These are phyloP conservation scores for Pipistrellus pygmaeus DNA, from an alignment of 2,797 vertebrate species.

Conservation along the genomic window DNA sequence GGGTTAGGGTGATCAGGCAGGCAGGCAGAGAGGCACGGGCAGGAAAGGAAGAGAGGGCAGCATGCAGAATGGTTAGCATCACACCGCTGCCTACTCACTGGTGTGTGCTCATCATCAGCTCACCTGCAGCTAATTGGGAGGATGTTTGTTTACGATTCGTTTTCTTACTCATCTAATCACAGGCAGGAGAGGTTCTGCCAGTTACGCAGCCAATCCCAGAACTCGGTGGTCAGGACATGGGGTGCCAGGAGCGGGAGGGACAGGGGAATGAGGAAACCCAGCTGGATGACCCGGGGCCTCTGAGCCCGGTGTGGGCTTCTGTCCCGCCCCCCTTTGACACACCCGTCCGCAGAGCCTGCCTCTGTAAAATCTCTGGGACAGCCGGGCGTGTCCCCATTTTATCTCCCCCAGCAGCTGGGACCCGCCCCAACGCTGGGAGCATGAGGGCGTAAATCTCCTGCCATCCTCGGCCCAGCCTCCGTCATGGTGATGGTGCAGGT, in stretches of 20 bases:
- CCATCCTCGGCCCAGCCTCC: not conserved
- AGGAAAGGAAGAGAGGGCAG: not conserved
- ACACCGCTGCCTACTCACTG: not conserved
- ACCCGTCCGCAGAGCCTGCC: not conserved
- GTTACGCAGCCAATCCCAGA: not conserved
- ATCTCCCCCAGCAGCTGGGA: not conserved
- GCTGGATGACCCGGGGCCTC: not conserved
- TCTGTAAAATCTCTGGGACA: no score
- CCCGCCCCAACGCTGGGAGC: not conserved
- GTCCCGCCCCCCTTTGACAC: not conserved
- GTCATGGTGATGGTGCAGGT: not conserved
- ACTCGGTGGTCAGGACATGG: not conserved
- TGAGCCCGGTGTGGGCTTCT: not conserved
- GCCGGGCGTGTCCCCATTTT: not conserved
- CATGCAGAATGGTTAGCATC: not conserved
- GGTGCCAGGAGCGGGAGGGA: not conserved
- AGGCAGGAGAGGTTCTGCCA: not conserved
- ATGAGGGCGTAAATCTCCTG: not conserved
- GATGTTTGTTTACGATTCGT: not conserved
- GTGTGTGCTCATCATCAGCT: accelerated
- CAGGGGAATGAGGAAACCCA: not conserved
- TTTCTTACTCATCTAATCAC: not conserved
- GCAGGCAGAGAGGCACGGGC: not conserved
- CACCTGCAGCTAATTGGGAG: not conserved
- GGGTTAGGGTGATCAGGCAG: no score